Percentiles rank a stretch among this genome's conserved stretches.
phyloP scores from a whole-genome alignment of 2,113 vertebrate species.

The Lophochroa leadbeateri region DNA sequence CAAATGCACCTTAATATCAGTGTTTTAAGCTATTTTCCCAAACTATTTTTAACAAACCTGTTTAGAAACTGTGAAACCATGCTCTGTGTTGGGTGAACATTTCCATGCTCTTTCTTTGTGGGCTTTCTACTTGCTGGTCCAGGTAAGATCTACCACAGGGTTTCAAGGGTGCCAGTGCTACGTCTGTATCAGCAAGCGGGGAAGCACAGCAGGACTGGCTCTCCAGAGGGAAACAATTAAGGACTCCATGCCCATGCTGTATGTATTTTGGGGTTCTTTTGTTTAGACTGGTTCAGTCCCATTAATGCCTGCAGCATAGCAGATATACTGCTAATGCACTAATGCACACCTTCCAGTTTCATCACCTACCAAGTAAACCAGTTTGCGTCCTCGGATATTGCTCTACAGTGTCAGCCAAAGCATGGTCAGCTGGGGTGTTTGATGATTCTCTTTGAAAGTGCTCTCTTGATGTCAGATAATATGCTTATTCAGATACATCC shows the following conservation, averaged over 20 bases:
- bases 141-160: neutral
- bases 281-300: neutral
- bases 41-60: neutral
- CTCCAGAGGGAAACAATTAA: neutral
- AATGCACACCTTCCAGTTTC: neutral
- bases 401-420: neutral
- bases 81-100: neutral
- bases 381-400: neutral
- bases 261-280: neutral
- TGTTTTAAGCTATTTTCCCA: neutral
- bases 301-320: neutral
- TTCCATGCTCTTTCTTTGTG: neutral
- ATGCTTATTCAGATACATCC: neutral
- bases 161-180: neutral
- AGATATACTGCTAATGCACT: neutral
- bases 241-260: neutral
- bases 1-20: neutral
- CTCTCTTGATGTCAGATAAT: neutral
- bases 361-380: neutral
- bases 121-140: neutral
- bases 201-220: neutral
- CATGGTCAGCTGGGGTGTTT: neutral
- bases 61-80: neutral
- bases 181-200: neutral
- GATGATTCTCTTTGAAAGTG: neutral